A percentile compares a stretch with the other conserved stretches of the same genome.
Evolutionary conservation across 1,140 invertebrate species (phyloP).

Genomic region (Magallana ariakensis): DNA sequence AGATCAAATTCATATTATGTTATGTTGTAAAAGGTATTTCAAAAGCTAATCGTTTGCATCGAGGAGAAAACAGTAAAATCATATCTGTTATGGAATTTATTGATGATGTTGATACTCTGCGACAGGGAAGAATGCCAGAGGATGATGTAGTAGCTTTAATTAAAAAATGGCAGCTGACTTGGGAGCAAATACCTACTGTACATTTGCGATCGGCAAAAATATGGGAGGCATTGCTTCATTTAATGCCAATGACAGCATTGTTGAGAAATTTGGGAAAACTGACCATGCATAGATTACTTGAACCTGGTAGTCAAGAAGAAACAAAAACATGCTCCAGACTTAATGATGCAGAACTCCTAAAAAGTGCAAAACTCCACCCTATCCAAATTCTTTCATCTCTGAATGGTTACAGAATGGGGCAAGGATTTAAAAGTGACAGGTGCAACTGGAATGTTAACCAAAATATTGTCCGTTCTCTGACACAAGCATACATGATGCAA

Average conservation of each 20-base stretch:
- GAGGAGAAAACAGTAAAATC: neutral
- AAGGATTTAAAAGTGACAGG: slow-evolving; percentile 80
- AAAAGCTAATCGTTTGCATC: neutral
- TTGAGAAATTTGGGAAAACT: slow-evolving; percentile 85
- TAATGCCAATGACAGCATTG: slow-evolving; percentile 82
- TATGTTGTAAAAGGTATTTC: slow-evolving; percentile 1
- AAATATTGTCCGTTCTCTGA: neutral
- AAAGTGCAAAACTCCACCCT: slow-evolving; percentile 82
- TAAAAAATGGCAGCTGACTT: slow-evolving; percentile 80
- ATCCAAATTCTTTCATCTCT: slow-evolving; percentile 82
- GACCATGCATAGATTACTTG: slow-evolving; percentile 83
- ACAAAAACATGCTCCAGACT: slow-evolving; percentile 58
- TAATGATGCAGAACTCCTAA: slow-evolving; percentile 77
- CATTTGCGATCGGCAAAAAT: slow-evolving; percentile 84
- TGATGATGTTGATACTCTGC: neutral
- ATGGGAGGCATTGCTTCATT: slow-evolving; percentile 84
- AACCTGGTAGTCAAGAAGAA: slow-evolving; percentile 63
- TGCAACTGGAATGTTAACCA: neutral
- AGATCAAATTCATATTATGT: slow-evolving; percentile 68
- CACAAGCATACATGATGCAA: neutral
- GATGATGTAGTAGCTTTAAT: slow-evolving; percentile 78
- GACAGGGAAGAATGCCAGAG: neutral
- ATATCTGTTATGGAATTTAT: neutral
- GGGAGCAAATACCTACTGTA: slow-evolving; percentile 85
- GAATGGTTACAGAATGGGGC: slow-evolving; percentile 82